Evolutionary conservation across 92 coral and sea anemone species (phyloP), one percentile per base, ranked within the genome.

Genomic region (Porites lobata): DNA sequence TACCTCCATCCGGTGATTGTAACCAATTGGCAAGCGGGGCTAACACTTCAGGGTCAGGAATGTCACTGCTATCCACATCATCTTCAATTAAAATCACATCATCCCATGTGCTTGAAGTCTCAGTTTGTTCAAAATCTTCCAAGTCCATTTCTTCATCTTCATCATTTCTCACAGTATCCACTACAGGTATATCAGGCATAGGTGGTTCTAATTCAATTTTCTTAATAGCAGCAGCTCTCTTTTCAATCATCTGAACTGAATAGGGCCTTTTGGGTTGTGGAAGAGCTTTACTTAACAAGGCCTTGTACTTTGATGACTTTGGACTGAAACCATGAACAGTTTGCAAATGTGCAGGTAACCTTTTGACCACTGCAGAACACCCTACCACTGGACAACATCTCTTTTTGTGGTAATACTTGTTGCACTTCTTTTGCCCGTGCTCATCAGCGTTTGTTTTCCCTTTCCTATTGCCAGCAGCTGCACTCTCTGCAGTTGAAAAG

Each of bases 311-410:
- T 43, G 54, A 26, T 14, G 63, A 54, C 63, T 52, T 26, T 68
- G 76, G 75, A 75, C 82, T 78, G 76, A 78, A 51, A 50, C 74
- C 74, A 65, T 86, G 90, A 59, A 86, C 90, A 59, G 10, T 67
- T 59, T 79, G 85, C 72, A 86, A 69, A 78, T 86, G 85, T 86
- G 83, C 77, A 66, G 90, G 79, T 63, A 86, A 70, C 57, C 90
- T 86, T 72, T 86, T 68, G 51, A 77, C 84, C 65, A 66, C 75
- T 86, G 77, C 69, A 38, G 85, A 52, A 57, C 85, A 86, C 58
- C 78, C 90, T 17, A 47, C 61, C 53, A 86, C 47, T 58, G 90
- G 90, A 69, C 89, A 77, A 63, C 52, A 22, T 65, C 83, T 77
- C 58, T 86, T 65, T 58, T 86, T 58, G 83, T 76, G 89, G 83